These are phyloP conservation scores for Pseudanteris insignis DNA, from an alignment of 2,888 invertebrate genomes.

Conservation along the genomic window DNA sequence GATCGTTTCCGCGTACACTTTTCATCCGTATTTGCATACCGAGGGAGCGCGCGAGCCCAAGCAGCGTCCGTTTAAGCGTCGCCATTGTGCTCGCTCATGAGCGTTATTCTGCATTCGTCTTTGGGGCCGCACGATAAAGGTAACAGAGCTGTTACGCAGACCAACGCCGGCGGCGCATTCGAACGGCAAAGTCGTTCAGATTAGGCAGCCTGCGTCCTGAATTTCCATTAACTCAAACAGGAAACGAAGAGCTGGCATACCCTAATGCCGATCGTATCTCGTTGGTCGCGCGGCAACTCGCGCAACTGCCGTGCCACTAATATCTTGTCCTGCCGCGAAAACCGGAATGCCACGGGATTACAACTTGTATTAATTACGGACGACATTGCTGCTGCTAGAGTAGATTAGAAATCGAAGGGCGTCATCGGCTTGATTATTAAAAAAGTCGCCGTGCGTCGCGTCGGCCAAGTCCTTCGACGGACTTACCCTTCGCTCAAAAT, in stretches of 20 bases:
- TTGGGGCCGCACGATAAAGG: slow-evolving; percentile 40
- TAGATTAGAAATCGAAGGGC: too few relatives aligned
- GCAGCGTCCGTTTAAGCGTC: slow-evolving; percentile 20
- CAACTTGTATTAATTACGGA: too few relatives aligned
- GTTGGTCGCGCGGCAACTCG: slow-evolving; percentile 49
- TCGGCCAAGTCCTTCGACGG: too few relatives aligned
- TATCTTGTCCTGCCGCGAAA: slow-evolving; percentile 64
- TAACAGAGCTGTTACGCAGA: slow-evolving; percentile 40
- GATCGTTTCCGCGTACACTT: slow-evolving; percentile 31
- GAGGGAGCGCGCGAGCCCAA: too few relatives aligned
- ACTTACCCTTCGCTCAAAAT: too few relatives aligned
- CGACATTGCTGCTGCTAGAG: too few relatives aligned
- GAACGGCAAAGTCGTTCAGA: slow-evolving; percentile 58
- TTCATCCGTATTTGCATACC: slow-evolving; percentile 29
- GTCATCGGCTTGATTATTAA: too few relatives aligned
- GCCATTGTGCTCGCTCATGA: slow-evolving; percentile 48
- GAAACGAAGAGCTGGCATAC: slow-evolving; percentile 55
- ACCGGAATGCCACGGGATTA: slow-evolving; percentile 64
- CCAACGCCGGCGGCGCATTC: slow-evolving; percentile 48
- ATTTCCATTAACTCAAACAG: slow-evolving; percentile 64
- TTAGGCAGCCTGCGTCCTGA: slow-evolving; percentile 60
- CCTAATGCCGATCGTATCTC: slow-evolving; percentile 64
- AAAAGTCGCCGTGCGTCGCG: too few relatives aligned
- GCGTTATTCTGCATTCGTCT: slow-evolving; percentile 49
- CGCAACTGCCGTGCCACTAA: slow-evolving; percentile 59